These are phyloP conservation scores for Drosophila ochracea DNA, from an alignment of 2,888 invertebrate genomes.

Conservation along the genomic window DNA sequence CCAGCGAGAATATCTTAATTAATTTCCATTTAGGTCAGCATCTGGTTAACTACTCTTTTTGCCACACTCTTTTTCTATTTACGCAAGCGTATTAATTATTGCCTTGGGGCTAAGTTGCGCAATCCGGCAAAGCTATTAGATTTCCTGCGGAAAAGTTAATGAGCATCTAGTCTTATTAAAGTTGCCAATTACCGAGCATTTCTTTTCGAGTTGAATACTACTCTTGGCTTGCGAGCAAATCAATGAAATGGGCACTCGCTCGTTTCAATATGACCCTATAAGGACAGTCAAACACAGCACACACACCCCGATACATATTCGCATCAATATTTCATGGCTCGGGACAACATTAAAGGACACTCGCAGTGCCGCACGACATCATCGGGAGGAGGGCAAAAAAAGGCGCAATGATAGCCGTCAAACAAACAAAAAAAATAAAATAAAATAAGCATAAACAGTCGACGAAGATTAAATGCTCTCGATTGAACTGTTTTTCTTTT, in stretches of 20 bases:
- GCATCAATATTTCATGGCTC: constrained; percentile 75
- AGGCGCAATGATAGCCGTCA: constrained; percentile 51
- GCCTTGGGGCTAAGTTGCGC: constrained; percentile 34
- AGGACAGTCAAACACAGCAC: neutral
- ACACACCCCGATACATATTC: constrained; percentile 10
- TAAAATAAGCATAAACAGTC: neutral
- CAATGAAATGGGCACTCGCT: constrained; percentile 23
- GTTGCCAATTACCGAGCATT: constrained; percentile 8
- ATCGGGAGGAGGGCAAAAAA: constrained; percentile 42
- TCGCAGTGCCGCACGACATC: constrained; percentile 53
- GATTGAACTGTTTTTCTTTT: neutral
- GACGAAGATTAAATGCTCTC: constrained; percentile 6
- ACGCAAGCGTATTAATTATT: constrained; percentile 36
- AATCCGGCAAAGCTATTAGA: constrained; percentile 17
- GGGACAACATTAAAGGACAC: constrained; percentile 56
- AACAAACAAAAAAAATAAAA: constrained; percentile 28
- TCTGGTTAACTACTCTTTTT: neutral
- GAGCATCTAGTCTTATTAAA: neutral
- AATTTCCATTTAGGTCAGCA: constrained; percentile 45
- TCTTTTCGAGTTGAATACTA: neutral
- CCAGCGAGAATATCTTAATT: constrained; percentile 38
- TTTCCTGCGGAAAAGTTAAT: constrained; percentile 3
- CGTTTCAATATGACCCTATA: constrained; percentile 22
- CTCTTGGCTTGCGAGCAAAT: constrained; percentile 2
- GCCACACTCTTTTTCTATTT: neutral